Evolutionary conservation across 2,797 vertebrate species (phyloP).

Genomic region (Pelodytes ibericus): DNA sequence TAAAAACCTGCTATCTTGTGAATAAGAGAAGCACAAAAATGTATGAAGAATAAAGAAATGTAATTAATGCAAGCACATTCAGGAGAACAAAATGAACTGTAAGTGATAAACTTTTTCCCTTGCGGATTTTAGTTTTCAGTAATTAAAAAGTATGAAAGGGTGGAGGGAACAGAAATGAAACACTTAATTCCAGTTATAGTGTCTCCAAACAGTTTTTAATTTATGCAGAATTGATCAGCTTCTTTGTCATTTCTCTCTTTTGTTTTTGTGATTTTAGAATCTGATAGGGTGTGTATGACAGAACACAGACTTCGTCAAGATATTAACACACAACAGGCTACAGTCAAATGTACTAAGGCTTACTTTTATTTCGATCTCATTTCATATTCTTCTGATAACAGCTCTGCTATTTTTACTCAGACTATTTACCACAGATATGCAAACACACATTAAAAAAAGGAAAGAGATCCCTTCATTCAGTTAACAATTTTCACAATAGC

Average conservation of each 20-base stretch:
- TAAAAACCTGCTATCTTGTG: slow-evolving; percentile 20
- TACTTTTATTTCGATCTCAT: no score
- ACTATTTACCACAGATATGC: no score
- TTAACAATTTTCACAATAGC: no score
- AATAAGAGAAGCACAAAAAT: slow-evolving; percentile 33
- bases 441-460: no score
- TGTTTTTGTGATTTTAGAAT: slow-evolving; percentile 39
- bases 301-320: slow-evolving; percentile 16
- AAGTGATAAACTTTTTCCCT: slow-evolving; percentile 52
- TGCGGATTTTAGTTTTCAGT: slow-evolving; percentile 39
- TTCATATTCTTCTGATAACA: slow-evolving; percentile 38
- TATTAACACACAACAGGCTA: slow-evolving; percentile 26
- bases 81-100: slow-evolving; percentile 49
- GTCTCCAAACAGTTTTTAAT: slow-evolving; percentile 26
- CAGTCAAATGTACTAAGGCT: slow-evolving; percentile 21
- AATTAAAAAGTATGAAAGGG: slow-evolving; percentile 51
- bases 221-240: slow-evolving; percentile 27
- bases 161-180: slow-evolving; percentile 16
- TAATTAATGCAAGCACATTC: slow-evolving; percentile 44
- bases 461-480: no score
- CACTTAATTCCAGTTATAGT: slow-evolving; percentile 11
- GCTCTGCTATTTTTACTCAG: slow-evolving; percentile 19
- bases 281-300: slow-evolving; percentile 20
- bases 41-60: background rate
- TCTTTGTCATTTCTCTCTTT: slow-evolving; percentile 35